Conservation (phyloP, 1,140 invertebrate species). For the Anastrepha obliqua region DNA sequence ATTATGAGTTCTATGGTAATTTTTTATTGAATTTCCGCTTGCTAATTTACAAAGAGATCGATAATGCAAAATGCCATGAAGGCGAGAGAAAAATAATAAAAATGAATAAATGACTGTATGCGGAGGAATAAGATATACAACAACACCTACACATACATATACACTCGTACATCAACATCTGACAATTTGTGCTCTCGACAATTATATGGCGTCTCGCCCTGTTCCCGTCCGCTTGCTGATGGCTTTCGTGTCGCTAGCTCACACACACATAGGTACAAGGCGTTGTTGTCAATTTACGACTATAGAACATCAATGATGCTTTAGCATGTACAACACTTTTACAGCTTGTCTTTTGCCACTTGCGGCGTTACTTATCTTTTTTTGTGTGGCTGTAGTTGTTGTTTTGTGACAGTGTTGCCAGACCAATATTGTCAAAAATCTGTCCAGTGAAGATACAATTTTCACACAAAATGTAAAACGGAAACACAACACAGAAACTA, state of each 20-base stretch:
- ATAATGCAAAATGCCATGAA: not conserved
- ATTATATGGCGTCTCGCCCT: not conserved
- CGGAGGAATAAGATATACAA: not conserved
- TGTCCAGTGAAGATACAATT: too few relatives aligned
- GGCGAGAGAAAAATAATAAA: not conserved
- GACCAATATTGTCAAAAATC: too few relatives aligned
- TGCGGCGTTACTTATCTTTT: too few relatives aligned
- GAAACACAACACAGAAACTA: too few relatives aligned
- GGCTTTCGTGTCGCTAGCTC: not conserved
- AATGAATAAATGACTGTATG: not conserved
- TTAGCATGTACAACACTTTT: constrained; percentile 35
- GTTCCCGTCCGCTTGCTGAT: not conserved
- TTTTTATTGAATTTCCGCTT: not conserved
- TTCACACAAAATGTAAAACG: too few relatives aligned
- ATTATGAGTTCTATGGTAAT: not conserved
- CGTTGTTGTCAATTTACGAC: too few relatives aligned
- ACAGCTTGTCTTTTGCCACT: not conserved
- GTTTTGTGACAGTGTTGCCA: not conserved
- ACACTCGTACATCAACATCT: too few relatives aligned
- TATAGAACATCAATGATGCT: constrained; percentile 1
- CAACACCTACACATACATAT: not conserved
- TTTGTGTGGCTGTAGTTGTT: not conserved
- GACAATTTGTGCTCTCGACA: not conserved
- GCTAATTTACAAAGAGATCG: not conserved
- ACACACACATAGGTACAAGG: not conserved